Evolutionary conservation across 2,888 invertebrate genomes (phyloP).

Genomic region (Boloria euphrosyne): DNA sequence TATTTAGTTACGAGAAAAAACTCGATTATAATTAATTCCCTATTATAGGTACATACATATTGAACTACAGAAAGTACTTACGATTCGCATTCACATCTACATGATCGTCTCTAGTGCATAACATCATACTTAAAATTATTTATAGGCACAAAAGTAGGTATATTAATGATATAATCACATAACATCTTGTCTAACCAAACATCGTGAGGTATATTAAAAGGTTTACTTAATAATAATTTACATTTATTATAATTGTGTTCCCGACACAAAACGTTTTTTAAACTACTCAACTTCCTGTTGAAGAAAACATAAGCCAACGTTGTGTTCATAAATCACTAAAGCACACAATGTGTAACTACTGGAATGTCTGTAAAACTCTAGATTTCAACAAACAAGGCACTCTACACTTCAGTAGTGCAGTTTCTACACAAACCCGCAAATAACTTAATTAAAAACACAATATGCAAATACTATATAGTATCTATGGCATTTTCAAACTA

Average conservation of each 20-base stretch:
- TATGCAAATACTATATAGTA: slow-evolving; percentile 66
- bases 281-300: slow-evolving; percentile 35
- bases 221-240: slow-evolving; percentile 38
- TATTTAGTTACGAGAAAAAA: slow-evolving; percentile 74
- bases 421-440: slow-evolving; percentile 64
- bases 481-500: slow-evolving; percentile 82
- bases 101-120: slow-evolving; percentile 69
- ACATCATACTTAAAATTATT: slow-evolving; percentile 66
- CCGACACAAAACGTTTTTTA: slow-evolving; percentile 39
- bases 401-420: slow-evolving; percentile 68
- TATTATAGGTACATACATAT: slow-evolving; percentile 62
- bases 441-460: slow-evolving; percentile 58
- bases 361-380: slow-evolving; percentile 64
- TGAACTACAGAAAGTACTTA: slow-evolving; percentile 68
- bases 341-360: slow-evolving; percentile 68
- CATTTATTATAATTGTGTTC: slow-evolving; percentile 37
- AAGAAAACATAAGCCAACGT: slow-evolving; percentile 29
- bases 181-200: slow-evolving; percentile 61
- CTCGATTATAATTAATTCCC: slow-evolving; percentile 70
- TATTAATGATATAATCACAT: slow-evolving; percentile 57
- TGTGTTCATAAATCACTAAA: slow-evolving; percentile 50
- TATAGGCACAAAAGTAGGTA: slow-evolving; percentile 77
- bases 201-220: slow-evolving; percentile 55
- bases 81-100: slow-evolving; percentile 68
- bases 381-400: slow-evolving; percentile 77